These are phyloP conservation scores for Xiphias gladius DNA, from an alignment of 2,113 vertebrate genomes.

Conservation along the genomic window DNA sequence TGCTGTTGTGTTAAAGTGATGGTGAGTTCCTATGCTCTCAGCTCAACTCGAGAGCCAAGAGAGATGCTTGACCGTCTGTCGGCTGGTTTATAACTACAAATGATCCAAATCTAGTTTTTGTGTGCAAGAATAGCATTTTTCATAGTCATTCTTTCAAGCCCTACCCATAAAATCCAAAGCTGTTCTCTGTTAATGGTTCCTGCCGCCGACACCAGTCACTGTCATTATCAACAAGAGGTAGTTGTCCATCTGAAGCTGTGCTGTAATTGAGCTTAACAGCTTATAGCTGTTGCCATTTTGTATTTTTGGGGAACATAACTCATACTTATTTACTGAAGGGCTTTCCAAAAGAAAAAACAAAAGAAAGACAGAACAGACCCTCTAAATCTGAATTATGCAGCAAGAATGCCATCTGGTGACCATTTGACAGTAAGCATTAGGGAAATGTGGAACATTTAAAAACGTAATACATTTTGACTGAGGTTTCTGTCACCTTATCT, in stretches of 20 bases:
- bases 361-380: not conserved
- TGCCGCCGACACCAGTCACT: not conserved
- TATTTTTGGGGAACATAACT: not conserved
- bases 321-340: not conserved
- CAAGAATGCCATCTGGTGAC: slow-evolving; percentile 74
- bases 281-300: not conserved
- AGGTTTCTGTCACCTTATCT: slow-evolving; percentile 17
- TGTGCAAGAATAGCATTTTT: slow-evolving; percentile 23
- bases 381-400: slow-evolving; percentile 45
- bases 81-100: slow-evolving; percentile 35
- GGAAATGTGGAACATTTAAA: not conserved
- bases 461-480: not conserved
- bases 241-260: not conserved
- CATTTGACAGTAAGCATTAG: slow-evolving; percentile 18
- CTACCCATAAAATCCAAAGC: not conserved
- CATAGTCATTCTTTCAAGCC: not conserved
- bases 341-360: not conserved
- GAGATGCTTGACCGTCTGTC: slow-evolving; percentile 43
- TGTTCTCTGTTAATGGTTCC: not conserved
- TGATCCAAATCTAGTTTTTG: not conserved
- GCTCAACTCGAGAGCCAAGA: slow-evolving; percentile 51
- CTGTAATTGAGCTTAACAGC: slow-evolving; percentile 5
- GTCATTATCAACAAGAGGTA: not conserved
- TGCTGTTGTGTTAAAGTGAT: slow-evolving; percentile 45
- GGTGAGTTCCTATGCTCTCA: slow-evolving; percentile 46